Evolutionary conservation across 2,888 invertebrate genomes (phyloP), one percentile per base, ranked within the genome.

Genomic region (Oscheius onirici): DNA sequence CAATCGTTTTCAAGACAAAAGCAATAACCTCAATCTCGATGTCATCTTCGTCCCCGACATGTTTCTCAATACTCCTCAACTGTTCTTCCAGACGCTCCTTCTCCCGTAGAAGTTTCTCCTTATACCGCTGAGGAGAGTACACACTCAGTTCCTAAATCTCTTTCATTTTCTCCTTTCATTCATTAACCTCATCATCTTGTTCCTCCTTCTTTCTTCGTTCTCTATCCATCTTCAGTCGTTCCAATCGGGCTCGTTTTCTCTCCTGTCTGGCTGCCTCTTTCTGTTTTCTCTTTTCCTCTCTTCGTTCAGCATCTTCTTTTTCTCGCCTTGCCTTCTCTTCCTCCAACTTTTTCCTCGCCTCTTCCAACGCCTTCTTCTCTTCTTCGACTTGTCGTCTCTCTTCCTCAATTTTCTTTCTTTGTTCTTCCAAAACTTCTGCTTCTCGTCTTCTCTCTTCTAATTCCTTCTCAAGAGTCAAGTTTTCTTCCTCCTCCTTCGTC

Each of bases 41-140:
- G 22, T 49, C 34, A 17, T 34, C 67, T 41, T 49, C 22, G 20
- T 60, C 49, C 46, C 58, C 51, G 43, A 67, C 69, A 34, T 67
- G 57, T 70, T 58, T 72, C 55, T 67, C 63, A n/a, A 70, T 49
- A 6, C 49, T 69, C 24, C 26, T 60, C 51, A 49, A n/a, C 40
- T 58, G 43, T 17, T 28, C 28, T 20, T 69, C 69, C 26, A 69
- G n/a, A 20, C 44, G 44, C 22, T 69, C 28, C 51, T 44, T 69
- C 49, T 69, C 69, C 24, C 26, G 26, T 22, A 54, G n/a, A 2
- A 69, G 24, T 11, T 58, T 71, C 28, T 60, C 71, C n/a, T 26
- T 46, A 46, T 46, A 61, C 41, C 22, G 52, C 26, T 41, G 41
- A 11, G 61, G 46, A 22, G 34, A 51, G 55, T 71, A 67, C 24